phyloP scores from a whole-genome alignment of 2,113 vertebrate genomes.

The Zosterops hypoxanthus region DNA sequence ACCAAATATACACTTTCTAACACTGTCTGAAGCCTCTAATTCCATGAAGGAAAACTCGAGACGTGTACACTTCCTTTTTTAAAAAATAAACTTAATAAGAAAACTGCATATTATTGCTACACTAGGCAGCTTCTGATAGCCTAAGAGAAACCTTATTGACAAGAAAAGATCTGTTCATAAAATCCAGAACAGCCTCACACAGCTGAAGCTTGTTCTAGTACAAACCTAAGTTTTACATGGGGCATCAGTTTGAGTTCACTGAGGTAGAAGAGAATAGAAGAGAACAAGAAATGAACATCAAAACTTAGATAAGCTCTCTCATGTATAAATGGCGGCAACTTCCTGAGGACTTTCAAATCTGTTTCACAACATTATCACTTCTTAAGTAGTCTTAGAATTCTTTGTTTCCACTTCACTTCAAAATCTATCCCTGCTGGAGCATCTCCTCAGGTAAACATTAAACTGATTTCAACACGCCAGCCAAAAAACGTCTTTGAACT shows the following conservation, averaged over 20 bases:
- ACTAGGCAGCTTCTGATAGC: constrained; percentile 45
- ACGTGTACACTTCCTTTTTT: not conserved
- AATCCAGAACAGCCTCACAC: constrained; percentile 35
- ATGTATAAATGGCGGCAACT: not conserved
- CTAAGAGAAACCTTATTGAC: constrained; percentile 47
- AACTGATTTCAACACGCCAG: not conserved
- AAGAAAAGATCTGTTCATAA: constrained; percentile 48
- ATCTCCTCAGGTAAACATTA: not conserved
- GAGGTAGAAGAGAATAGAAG: not conserved
- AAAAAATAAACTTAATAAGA: constrained; percentile 48
- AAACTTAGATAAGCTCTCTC: not conserved
- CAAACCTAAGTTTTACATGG: not conserved
- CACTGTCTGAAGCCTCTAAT: not conserved
- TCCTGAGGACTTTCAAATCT: not conserved
- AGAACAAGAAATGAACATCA: not conserved
- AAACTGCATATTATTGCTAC: constrained; percentile 36
- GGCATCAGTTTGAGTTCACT: not conserved
- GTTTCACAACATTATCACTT: not conserved
- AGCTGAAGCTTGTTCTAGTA: constrained; percentile 30
- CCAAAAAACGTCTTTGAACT: not conserved
- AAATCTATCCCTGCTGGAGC: not conserved
- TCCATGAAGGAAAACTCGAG: constrained; percentile 5
- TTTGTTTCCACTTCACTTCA: not conserved
- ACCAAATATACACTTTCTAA: not conserved
- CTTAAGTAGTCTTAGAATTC: not conserved